These are phyloP conservation scores for Glyphotaelius pellucidus DNA, from an alignment of 2,888 invertebrate genomes.

Conservation along the genomic window DNA sequence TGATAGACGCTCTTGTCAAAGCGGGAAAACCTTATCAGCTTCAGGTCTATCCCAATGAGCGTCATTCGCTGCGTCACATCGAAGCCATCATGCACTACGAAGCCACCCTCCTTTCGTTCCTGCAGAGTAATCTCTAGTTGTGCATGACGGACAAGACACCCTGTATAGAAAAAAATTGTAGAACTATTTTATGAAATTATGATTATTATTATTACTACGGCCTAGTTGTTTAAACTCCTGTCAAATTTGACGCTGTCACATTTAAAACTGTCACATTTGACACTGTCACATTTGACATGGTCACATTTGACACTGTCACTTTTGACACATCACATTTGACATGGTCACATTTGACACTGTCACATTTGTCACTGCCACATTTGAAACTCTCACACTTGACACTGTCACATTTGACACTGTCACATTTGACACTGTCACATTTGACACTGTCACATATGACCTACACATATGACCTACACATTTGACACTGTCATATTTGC, in stretches of 20 bases:
- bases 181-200: neutral
- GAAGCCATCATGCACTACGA: slow-evolving; percentile 98
- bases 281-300: neutral
- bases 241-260: neutral
- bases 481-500: neutral
- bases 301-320: neutral
- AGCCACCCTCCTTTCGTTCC: slow-evolving; percentile 93
- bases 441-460: neutral
- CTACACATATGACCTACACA: too few relatives aligned
- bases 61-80: slow-evolving; percentile 95
- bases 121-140: slow-evolving; percentile 85
- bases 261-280: neutral
- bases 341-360: too few relatives aligned
- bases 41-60: slow-evolving; percentile 97
- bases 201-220: neutral
- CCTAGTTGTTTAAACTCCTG: neutral
- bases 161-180: neutral
- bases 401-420: neutral
- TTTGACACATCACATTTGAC: too few relatives aligned
- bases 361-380: too few relatives aligned
- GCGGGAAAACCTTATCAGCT: slow-evolving; percentile 97
- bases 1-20: slow-evolving; percentile 92
- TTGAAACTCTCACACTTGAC: neutral
- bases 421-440: neutral
- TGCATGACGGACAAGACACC: neutral